phyloP scores from a whole-genome alignment of 2,888 invertebrate species.

The Synanthedon vespiformis region DNA sequence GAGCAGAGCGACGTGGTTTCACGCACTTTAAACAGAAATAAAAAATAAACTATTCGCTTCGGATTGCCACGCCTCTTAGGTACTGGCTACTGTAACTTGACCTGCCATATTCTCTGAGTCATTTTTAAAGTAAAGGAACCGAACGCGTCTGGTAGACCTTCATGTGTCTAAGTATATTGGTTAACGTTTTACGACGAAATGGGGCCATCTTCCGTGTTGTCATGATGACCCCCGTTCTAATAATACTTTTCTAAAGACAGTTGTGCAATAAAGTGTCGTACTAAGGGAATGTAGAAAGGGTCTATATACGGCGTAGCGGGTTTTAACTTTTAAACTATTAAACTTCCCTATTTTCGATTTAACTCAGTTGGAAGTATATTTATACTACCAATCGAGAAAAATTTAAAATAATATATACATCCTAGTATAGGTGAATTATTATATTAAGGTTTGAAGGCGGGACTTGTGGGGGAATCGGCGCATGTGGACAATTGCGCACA shows the following conservation, averaged over 20 bases:
- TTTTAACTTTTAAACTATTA: background rate
- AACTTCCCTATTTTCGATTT: no score
- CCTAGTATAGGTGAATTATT: no score
- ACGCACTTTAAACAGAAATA: slow-evolving; percentile 19
- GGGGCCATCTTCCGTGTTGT: slow-evolving; percentile 38
- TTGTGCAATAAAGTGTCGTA: slow-evolving; percentile 3
- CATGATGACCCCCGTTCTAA: slow-evolving; percentile 39
- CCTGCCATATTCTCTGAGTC: slow-evolving; percentile 7
- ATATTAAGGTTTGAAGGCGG: no score
- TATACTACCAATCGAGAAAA: no score
- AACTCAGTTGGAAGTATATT: no score
- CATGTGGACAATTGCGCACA: no score
- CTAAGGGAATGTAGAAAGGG: slow-evolving; percentile 10
- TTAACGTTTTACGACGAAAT: slow-evolving; percentile 26
- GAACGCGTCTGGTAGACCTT: slow-evolving; percentile 5
- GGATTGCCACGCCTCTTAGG: slow-evolving; percentile 6
- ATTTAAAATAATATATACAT: no score
- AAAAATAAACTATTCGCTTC: slow-evolving; percentile 11
- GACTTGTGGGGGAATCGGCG: no score
- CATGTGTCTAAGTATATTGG: slow-evolving; percentile 15
- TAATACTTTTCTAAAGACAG: slow-evolving; percentile 27
- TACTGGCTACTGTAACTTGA: slow-evolving; percentile 10
- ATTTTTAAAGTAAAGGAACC: slow-evolving; percentile 9
- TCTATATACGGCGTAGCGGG: slow-evolving; percentile 26
- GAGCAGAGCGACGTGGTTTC: slow-evolving; percentile 15